Base-by-base conservation (phyloP, 2,888 invertebrate species). In the Caenorhabditis wallacei region DNA sequence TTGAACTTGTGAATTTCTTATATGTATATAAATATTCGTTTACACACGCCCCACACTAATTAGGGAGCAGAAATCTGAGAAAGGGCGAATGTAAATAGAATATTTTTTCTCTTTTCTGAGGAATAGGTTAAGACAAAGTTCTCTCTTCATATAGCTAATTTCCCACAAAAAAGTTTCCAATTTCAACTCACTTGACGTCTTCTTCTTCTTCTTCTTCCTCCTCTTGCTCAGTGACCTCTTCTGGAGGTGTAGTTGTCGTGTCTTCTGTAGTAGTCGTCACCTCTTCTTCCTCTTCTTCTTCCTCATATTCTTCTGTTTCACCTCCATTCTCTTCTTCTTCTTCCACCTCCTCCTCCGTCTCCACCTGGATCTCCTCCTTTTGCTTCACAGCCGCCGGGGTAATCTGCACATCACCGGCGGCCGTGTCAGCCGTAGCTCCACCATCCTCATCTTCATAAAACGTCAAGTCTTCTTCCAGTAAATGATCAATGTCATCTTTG, bases 401-500 rank as follows among this genome's bases (percentile, higher is more conserved):
- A 13, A 11, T 26, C 18, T 46, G 40, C 22, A 57, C 37, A 20
- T 26, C 56, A 30, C 26, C 72, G 40, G 22, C 61, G 4, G 26
- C 59, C 20, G 43, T 69, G 30, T 51, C 59, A 18, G 59, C 59
- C n/a, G n/a, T n/a, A n/a, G n/a, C n/a, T n/a, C n/a, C n/a, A n/a
- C n/a, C n/a, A n/a, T n/a, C n/a, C 53, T 30, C 68, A 26, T 74
- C 74, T 40, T 80, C 74, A 16, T 80, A 66, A 51, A 72, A 66
- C 3, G 72, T 66, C 43, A 80, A 30, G 48, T 80, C 80, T 20
- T 46, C 71, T 24, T 71, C 68, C 22, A 80, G 26, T 51, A 80
- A 37, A 10, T 68, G 66, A 61, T 80, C 80, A 20, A 80, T 72
- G 24, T 80, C 80, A 35, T 80, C 80, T 30, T 80, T 80, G 37